Evolutionary conservation across 2,113 vertebrate genomes (phyloP).

Genomic region (human (Homo sapiens)): DNA sequence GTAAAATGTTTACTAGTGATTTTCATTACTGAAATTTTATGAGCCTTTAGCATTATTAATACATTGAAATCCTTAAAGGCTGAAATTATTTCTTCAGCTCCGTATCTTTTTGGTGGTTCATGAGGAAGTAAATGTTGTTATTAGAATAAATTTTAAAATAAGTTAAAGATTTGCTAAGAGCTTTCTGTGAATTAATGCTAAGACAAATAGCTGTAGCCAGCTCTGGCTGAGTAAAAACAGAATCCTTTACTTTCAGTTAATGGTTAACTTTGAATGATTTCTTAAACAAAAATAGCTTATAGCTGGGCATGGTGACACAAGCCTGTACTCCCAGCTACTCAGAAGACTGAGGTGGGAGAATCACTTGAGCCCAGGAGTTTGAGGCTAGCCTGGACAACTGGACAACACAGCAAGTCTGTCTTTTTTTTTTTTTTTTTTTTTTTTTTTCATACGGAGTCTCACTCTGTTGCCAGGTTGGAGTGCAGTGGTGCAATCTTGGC

Average conservation of each 20-base stretch:
- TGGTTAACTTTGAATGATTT: slow-evolving; percentile 2
- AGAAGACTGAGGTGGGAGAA: neutral
- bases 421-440: neutral
- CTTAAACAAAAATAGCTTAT: slow-evolving; percentile 1
- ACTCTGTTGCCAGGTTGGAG: too few species aligned
- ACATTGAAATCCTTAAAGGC: neutral
- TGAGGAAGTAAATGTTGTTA: slow-evolving; percentile 3
- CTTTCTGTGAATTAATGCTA: neutral
- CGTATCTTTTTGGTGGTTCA: neutral
- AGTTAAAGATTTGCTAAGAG: neutral
- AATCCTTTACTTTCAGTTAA: neutral
- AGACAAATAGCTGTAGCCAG: neutral
- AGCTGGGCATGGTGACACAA: neutral
- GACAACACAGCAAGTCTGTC: neutral
- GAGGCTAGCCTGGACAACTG: neutral
- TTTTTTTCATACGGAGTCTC: too few species aligned
- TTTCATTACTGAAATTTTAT: neutral
- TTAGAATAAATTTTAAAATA: slow-evolving; percentile 32
- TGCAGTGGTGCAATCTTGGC: too few species aligned
- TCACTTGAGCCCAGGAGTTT: neutral
- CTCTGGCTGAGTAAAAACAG: neutral
- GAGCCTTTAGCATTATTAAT: neutral
- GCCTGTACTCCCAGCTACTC: neutral
- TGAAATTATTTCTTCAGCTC: neutral
- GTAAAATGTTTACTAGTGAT: neutral